Conservation (phyloP, 2,113 vertebrate species). For the Rallus limicola region DNA sequence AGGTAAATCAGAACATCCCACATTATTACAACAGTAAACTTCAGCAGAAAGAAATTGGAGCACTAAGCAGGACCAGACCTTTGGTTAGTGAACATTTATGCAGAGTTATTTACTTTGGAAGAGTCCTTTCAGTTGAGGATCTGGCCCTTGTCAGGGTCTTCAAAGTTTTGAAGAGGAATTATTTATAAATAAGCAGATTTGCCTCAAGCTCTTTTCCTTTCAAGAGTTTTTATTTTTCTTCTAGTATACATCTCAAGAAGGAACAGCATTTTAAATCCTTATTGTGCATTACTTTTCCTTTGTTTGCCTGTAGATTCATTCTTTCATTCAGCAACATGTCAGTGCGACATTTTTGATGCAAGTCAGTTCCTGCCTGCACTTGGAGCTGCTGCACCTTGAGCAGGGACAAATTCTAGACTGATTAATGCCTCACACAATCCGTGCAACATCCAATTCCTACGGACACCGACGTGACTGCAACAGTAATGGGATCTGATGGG, state of each 20-base stretch:
- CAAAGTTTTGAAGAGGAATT: neutral
- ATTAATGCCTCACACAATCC: conserved; percentile 15
- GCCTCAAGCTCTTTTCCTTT: neutral
- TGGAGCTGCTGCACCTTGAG: neutral
- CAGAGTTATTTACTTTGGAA: neutral
- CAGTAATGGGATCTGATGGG: neutral
- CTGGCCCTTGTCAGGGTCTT: neutral
- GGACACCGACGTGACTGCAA: neutral
- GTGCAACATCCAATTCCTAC: neutral
- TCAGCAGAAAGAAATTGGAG: neutral
- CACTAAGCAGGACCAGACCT: neutral
- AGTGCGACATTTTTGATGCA: neutral
- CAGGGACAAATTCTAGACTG: conserved; percentile 5
- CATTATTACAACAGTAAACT: neutral
- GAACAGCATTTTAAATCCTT: fast-evolving
- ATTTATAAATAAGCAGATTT: neutral
- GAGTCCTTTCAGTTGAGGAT: neutral
- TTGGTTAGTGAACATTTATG: neutral
- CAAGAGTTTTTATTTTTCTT: neutral
- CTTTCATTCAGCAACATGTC: neutral
- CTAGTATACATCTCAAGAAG: neutral
- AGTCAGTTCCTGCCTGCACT: neutral
- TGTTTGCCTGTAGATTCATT: neutral
- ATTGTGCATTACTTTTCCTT: neutral
- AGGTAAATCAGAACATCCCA: neutral